Evolutionary conservation across 2,888 invertebrate species (phyloP), one percentile per base, ranked within the genome.

Genomic region (Epinotia demarniana): DNA sequence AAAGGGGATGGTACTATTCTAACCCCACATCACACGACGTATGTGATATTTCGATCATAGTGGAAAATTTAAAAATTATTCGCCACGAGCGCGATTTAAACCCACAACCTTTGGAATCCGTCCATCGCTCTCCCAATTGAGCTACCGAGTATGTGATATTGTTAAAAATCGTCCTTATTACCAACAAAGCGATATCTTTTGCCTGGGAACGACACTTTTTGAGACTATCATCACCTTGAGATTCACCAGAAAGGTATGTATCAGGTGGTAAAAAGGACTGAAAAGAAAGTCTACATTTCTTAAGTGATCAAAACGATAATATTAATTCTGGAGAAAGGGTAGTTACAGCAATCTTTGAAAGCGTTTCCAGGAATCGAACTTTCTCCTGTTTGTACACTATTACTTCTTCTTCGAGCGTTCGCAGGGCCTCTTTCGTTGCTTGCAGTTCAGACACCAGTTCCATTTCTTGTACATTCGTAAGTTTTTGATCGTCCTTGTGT

Each of bases 401-500:
- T 27, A 94, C 85, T 84, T 94, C 93, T 1, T 94, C 93, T 82
- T 94, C 94, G 13, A 89, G 86, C 60, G 86, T 73, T n/a, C 89
- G 87, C 68, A 94, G 85, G 55, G 87, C 87, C 49, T 93, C 92
- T 82, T 93, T 94, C n/a, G 90, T 90, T 19, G 92, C 89, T 81
- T 92, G 90, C 68, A 94, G 78, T 77, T 94, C 92, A 27, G 93
- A 89, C 90, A 90, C 90, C 72, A 93, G 80, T 78, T 92, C 91
- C 86, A 93, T 90, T 85, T 94, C 94, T 81, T 91, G 85, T 85
- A 91, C 90, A 39, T 91, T 90, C 55, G 92, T 92, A 71, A 91
- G 81, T 79, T 92, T 93, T 93, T 76, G 61, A 9, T 57, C 68
- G 16, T 0, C 43, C 43, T 19, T 43, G 18, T 60, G 46, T 1